Percentiles rank a stretch among this genome's conserved stretches.
Evolutionary conservation across 1,140 invertebrate genomes (phyloP).

Genomic region (Holcopasites calliopsidis): DNA sequence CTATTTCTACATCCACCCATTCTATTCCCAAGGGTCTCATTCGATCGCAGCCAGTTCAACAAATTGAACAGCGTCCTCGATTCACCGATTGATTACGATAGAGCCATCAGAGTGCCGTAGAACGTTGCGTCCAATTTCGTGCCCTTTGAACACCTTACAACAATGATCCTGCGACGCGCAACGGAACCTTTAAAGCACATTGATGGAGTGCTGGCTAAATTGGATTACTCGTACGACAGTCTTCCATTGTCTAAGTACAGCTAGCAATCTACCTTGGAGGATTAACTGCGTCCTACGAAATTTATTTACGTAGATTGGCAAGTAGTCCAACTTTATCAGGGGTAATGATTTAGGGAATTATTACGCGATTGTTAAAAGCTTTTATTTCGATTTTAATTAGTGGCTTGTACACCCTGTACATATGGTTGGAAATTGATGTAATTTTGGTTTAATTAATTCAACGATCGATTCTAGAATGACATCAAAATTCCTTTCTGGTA

Average conservation of each 20-base stretch:
- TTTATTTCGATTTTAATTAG: no score
- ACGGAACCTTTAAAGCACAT: background rate
- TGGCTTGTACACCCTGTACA: no score
- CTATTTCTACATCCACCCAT: no score
- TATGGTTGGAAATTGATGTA: no score
- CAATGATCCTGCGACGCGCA: constrained; percentile 7
- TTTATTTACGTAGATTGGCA: no score
- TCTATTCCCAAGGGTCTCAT: constrained; percentile 21
- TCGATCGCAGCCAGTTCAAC: constrained; percentile 23
- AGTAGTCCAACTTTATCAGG: no score
- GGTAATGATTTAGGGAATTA: no score
- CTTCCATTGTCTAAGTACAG: background rate
- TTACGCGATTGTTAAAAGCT: no score
- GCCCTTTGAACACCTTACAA: background rate
- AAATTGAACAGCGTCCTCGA: constrained; percentile 24
- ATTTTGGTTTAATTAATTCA: no score
- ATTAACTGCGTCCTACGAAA: background rate
- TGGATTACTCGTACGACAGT: constrained; percentile 19
- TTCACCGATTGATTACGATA: no score
- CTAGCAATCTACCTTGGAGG: background rate
- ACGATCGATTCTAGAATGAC: no score
- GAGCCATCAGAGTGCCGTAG: background rate
- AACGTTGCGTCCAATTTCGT: background rate
- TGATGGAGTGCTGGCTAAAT: constrained; percentile 14
- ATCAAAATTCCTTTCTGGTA: no score